Base-by-base conservation (phyloP, 2,888 invertebrate genomes). In the Eupithecia subumbrata region DNA sequence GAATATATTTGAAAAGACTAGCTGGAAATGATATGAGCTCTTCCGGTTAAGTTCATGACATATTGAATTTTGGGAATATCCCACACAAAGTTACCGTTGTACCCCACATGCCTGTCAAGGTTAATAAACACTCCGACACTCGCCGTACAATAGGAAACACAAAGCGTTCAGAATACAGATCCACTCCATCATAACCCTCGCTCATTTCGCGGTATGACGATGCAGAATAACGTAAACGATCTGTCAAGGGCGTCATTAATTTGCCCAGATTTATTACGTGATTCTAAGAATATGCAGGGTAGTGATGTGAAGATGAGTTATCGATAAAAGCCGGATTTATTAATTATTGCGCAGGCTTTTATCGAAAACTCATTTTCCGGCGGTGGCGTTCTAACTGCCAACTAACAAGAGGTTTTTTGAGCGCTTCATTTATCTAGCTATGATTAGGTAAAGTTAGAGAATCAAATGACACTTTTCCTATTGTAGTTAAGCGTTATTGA, bases 241-340 rank as follows among this genome's bases (percentile, higher is more conserved):
- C 92, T 90, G 94, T 92, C 93, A 88, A 92, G 77, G 84, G 86
- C 85, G 88, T 83, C 91, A 93, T 93, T 94, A 93, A 94, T 94
- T 92, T 90, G 86, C 77, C 85, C 85, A 91, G 93, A 94, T 93
- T 94, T 93, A 93, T 94, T 93, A 91, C 87, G 74, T 77, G 84
- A 89, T 85, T 86, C 87, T 87, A 84, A 88, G 88, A 89, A 86
- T 86, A 84, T 84, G 86, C 80, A 45, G 66, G 64, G 1, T 73
- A 77, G 75, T 75, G 80, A 75, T 78, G 78, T 74, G 70, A 72
- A 48, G 71, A 30, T n/a, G 11, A 16, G 76, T 34, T 66, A 34
- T 72, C 56, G 72, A 72, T 67, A 48, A 71, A 25, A 60, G 22
- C 60, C 60, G 60, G 22, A 60, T 12, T 11, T 8, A n/a, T 40